These are phyloP conservation scores for Empis stercorea DNA, from an alignment of 2,888 invertebrate species.

Conservation along the genomic window DNA sequence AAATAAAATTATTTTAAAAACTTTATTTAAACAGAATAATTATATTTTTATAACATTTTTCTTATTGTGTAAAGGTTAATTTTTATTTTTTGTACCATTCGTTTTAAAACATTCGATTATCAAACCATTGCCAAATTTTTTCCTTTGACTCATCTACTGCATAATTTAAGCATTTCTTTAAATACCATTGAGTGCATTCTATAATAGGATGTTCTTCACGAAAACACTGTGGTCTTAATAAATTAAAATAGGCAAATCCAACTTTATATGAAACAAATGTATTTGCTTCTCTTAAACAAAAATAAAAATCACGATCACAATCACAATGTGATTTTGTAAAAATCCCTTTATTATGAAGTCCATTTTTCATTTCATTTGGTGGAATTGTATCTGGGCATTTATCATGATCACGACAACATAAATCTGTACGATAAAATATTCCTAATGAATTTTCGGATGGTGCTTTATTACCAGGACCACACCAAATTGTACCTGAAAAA, in stretches of 20 bases:
- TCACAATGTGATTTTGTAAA: constrained; percentile 60
- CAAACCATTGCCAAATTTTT: constrained; percentile 49
- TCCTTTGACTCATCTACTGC: constrained; percentile 39
- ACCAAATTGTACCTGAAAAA: constrained; percentile 56
- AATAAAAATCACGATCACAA: constrained; percentile 54
- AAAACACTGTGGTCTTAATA: constrained; percentile 60
- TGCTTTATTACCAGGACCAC: constrained; percentile 54
- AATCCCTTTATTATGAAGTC: constrained; percentile 49
- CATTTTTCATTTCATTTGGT: constrained; percentile 43
- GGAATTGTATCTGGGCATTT: constrained; percentile 47
- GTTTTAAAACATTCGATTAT: constrained; percentile 41
- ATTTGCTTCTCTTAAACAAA: constrained; percentile 47
- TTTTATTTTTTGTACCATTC: no score
- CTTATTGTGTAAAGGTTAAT: no score
- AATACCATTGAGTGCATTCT: constrained; percentile 16
- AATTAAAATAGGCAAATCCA: constrained; percentile 59
- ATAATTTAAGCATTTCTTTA: constrained; percentile 42
- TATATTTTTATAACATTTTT: no score
- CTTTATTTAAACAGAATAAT: no score
- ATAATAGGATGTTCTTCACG: constrained; percentile 42
- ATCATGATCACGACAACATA: constrained; percentile 59
- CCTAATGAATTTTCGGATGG: constrained; percentile 47
- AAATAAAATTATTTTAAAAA: no score
- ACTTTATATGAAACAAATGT: constrained; percentile 45
- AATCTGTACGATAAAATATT: constrained; percentile 48